Base-by-base conservation (phyloP, 2,888 invertebrate species). In the Sinelater perroti region DNA sequence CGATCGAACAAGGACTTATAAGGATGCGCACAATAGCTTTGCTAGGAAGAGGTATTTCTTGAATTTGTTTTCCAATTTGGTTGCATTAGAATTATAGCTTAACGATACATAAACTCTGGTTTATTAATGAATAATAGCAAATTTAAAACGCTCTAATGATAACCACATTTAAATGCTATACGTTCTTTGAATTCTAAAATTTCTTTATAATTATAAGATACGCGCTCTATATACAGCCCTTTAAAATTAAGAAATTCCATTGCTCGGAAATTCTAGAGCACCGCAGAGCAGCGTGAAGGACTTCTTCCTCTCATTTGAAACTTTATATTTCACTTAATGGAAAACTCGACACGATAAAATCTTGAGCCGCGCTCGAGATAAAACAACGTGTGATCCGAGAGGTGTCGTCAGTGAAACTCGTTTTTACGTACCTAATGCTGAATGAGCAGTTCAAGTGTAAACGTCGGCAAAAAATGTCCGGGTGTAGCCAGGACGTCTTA, bases 1-100 rank as follows among this genome's bases (percentile, higher is more conserved):
- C 40, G 40, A 40, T 40, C 40, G 40, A 40, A 40, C 24, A 40
- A 24, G 40, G 40, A 24, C 40, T 40, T 26, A 40, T 21, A 40
- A 24, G 38, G 40, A 40, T 40, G 40, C 24, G 40, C 24, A 40
- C 40, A 40, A 40, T 40, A 11, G 40, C 24, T 40, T 26, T 40
- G 20, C 14, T 40, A 14, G 40, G 24, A 40, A 14, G 13, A 16
- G 40, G 24, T 24, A 24, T 24, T 40, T 24, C 24, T 40, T 2
- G 10, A 11, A 7, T 40, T 16, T 40, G 21, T 40, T 11, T 14
- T 40, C 40, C 40, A 40, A 40, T 40, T 21, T 40, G n/a, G 20
- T 21, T 13, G 14, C 24, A 24, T 14, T 14, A 26, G 13, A 40
- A 11, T 13, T 3, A 24, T n/a, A n/a, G n/a, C n/a, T n/a, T n/a